Percentiles rank a stretch among this genome's conserved stretches.
phyloP scores from a whole-genome alignment of 2,113 vertebrate species.

The Zapornia atra region DNA sequence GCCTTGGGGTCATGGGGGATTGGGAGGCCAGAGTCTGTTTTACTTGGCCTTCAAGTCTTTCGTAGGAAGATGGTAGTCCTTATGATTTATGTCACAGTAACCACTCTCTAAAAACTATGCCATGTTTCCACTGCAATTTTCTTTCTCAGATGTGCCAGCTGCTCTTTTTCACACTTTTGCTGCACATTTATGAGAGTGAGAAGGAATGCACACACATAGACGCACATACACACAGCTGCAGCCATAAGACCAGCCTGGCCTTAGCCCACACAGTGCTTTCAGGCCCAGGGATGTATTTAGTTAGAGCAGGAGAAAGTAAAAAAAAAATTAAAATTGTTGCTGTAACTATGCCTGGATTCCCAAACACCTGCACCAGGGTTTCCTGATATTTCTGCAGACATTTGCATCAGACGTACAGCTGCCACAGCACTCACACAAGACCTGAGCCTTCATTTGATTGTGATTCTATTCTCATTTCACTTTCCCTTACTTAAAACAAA shows the following conservation, averaged over 20 bases:
- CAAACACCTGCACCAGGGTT: conserved; percentile 74
- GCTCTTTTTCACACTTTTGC: conserved; percentile 71
- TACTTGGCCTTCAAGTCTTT: neutral
- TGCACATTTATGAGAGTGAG: conserved; percentile 72
- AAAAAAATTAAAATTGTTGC: neutral
- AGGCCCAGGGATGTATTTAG: conserved; percentile 24
- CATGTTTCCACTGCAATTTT: conserved; percentile 54
- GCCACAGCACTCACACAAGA: neutral
- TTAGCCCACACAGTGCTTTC: conserved; percentile 21
- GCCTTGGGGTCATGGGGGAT: neutral
- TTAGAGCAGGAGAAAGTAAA: neutral
- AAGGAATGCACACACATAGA: conserved; percentile 59
- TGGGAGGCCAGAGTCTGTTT: neutral
- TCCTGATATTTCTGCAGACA: conserved; percentile 62
- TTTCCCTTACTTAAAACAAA: conserved; percentile 13
- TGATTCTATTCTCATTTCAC: neutral
- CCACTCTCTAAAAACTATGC: neutral
- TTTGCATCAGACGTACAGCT: conserved; percentile 76
- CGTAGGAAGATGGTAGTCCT: neutral
- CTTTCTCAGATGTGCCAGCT: conserved; percentile 66
- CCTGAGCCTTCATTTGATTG: neutral
- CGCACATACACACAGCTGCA: conserved; percentile 63
- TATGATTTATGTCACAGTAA: neutral
- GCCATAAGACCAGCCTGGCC: conserved; percentile 20
- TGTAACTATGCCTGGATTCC: conserved; percentile 69